phyloP scores from a whole-genome alignment of 1,140 invertebrate genomes.

The Drosophila truncata region DNA sequence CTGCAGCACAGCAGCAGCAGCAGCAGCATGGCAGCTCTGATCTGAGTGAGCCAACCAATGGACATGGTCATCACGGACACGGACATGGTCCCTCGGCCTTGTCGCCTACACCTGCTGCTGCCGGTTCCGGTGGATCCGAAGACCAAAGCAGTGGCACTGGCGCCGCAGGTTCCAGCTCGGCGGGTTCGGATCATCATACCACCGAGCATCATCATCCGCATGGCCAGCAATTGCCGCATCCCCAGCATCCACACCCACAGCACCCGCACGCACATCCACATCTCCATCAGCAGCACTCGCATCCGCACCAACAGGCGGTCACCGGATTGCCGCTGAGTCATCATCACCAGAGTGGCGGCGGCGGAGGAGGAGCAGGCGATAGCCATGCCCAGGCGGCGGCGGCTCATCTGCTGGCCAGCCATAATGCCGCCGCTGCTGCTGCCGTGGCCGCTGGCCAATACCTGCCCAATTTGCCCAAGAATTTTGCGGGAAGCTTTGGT shows the following conservation, averaged over 20 bases:
- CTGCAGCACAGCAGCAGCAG: conserved; percentile 29
- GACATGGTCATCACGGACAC: conserved; percentile 39
- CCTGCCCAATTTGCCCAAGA: conserved; percentile 75
- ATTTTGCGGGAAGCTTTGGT: conserved; percentile 71
- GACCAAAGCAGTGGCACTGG: conserved; percentile 28
- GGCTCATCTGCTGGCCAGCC: conserved; percentile 77
- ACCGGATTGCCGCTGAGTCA: conserved; percentile 40
- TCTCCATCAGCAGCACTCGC: conserved; percentile 49
- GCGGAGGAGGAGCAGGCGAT: conserved; percentile 12
- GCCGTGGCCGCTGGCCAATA: conserved; percentile 79
- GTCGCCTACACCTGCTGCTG: conserved; percentile 57
- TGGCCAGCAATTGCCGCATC: conserved; percentile 40
- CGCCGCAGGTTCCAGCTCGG: conserved; percentile 12
- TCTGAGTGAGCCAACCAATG: conserved; percentile 44
- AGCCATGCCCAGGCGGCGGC: conserved; percentile 77
- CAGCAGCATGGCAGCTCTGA: conserved; percentile 57
- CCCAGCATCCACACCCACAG: conserved; percentile 35
- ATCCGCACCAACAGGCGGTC: conserved; percentile 42
- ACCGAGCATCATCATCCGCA: conserved; percentile 55
- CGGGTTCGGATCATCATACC: conserved; percentile 47
- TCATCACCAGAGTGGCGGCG: conserved; percentile 41
- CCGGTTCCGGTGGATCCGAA: conserved; percentile 18
- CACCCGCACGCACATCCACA: conserved; percentile 36
- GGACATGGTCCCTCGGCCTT: conserved; percentile 46
- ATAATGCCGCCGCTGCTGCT: conserved; percentile 77